Percentiles rank a stretch among this genome's conserved stretches.
phyloP scores from a whole-genome alignment of 2,888 invertebrate species.

The Sussaba pulchella region DNA sequence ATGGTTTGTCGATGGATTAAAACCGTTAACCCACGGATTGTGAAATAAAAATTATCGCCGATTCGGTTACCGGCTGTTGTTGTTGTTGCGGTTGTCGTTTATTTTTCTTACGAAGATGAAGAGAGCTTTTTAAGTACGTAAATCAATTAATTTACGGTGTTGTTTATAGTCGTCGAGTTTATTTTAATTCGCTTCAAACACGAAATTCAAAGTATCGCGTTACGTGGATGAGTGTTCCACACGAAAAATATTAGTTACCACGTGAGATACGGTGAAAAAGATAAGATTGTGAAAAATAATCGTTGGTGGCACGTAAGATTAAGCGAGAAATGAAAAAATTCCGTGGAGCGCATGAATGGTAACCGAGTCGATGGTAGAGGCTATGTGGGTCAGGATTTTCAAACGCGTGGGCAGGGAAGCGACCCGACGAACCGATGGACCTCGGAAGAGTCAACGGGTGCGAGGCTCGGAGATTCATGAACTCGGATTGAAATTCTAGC shows the following conservation, averaged over 20 bases:
- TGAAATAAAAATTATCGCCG: too few species aligned
- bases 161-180: not conserved
- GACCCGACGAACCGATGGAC: conserved; percentile 62
- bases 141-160: not conserved
- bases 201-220: not conserved
- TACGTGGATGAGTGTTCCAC: not conserved
- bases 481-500: conserved; percentile 64
- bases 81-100: too few species aligned
- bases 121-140: not conserved
- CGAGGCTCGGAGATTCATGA: conserved; percentile 63
- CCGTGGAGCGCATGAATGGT: conserved; percentile 5
- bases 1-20: too few species aligned
- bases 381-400: conserved; percentile 63
- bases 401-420: conserved; percentile 61
- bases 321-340: conserved; percentile 21
- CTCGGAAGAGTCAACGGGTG: conserved; percentile 57
- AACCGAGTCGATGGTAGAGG: not conserved
- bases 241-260: conserved; percentile 23
- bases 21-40: too few species aligned
- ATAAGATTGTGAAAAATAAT: conserved; percentile 38
- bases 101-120: too few species aligned
- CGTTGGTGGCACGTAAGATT: conserved; percentile 8
- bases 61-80: too few species aligned
- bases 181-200: not conserved
- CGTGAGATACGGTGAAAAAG: not conserved